Percentiles rank a stretch among this genome's conserved stretches.
Evolutionary conservation across 1,140 invertebrate genomes (phyloP).

Genomic region (Trinorchestia longiramus): DNA sequence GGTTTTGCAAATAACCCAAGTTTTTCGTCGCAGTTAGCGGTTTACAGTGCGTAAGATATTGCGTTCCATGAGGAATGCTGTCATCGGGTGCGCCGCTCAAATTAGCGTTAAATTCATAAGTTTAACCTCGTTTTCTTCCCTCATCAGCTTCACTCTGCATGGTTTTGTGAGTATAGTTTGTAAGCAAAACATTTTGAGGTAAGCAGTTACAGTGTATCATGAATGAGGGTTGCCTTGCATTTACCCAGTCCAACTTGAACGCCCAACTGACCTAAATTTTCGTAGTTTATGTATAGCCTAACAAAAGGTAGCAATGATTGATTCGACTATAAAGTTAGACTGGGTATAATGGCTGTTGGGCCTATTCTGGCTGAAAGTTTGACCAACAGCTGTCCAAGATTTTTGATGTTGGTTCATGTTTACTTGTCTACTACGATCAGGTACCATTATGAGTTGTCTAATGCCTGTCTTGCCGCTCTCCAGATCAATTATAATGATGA

Average conservation of each 20-base stretch:
- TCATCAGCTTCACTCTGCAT: neutral
- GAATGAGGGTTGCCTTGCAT: neutral
- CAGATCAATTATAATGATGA: slow-evolving; percentile 95
- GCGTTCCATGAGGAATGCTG: neutral
- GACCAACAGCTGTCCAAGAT: neutral
- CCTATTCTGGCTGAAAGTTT: neutral
- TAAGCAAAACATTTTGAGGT: neutral
- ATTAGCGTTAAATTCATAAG: neutral
- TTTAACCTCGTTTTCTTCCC: neutral
- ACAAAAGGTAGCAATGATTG: neutral
- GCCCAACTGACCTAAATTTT: neutral
- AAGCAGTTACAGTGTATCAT: neutral
- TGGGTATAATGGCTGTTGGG: neutral
- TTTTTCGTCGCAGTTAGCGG: neutral
- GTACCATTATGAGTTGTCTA: neutral
- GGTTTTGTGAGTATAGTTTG: neutral
- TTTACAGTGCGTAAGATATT: neutral
- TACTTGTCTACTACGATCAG: neutral
- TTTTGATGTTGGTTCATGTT: neutral
- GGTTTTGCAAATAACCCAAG: neutral
- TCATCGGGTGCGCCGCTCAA: neutral
- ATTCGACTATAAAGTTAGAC: neutral
- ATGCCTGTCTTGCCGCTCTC: slow-evolving; percentile 23
- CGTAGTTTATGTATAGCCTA: neutral
- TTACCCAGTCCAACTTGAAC: neutral